Conservation (phyloP, 2,797 vertebrate genomes). For the Mycteria americana region DNA sequence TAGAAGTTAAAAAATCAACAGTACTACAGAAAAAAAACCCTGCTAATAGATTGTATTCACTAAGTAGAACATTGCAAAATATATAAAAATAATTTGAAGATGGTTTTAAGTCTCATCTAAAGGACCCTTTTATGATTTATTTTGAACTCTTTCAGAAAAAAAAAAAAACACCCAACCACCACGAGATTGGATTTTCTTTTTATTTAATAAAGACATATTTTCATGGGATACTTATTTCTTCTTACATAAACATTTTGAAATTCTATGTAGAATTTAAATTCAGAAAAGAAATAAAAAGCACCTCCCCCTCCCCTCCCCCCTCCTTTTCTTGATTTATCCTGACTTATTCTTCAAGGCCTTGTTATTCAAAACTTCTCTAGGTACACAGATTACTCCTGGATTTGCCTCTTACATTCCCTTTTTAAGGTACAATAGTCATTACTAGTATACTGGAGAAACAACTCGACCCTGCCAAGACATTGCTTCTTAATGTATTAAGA, state of each 20-base stretch:
- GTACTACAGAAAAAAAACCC: background rate
- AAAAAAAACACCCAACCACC: background rate
- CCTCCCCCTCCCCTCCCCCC: fast-evolving
- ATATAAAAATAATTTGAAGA: background rate
- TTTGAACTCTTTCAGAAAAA: background rate
- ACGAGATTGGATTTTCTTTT: background rate
- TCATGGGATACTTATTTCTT: background rate
- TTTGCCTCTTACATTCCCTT: background rate
- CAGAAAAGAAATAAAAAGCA: background rate
- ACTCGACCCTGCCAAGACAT: background rate
- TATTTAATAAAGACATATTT: background rate
- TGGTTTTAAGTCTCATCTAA: background rate
- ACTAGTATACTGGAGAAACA: background rate
- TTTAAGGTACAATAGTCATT: background rate
- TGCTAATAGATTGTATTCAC: background rate
- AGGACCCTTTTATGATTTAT: background rate
- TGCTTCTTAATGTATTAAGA: background rate
- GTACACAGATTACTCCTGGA: background rate
- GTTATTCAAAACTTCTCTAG: background rate
- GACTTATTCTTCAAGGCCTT: background rate
- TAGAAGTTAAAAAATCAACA: background rate
- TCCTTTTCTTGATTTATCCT: background rate
- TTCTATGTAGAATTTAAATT: background rate
- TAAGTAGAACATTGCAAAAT: background rate
- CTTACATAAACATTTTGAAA: background rate